Evolutionary conservation across 2,888 invertebrate genomes (phyloP), one percentile per base, ranked within the genome.

Genomic region (Agapetus fuscipes): DNA sequence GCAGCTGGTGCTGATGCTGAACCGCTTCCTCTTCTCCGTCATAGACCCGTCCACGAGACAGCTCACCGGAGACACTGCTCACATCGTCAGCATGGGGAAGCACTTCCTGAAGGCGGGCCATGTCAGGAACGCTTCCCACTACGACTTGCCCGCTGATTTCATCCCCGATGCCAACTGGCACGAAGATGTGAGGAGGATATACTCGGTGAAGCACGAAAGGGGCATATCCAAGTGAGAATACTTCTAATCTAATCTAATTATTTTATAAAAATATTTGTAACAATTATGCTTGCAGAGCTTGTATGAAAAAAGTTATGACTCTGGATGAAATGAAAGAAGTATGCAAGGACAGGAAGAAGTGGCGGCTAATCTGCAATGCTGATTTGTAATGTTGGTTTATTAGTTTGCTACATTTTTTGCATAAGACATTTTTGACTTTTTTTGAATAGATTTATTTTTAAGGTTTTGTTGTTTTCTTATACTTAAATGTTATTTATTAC

Each of bases 1-100:
- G 54, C 90, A 95, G 60, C 65, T 93, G 27, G 80, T 93, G 2
- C 59, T 90, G 56, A 76, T 78, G 0, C 70, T 90, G 39, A 83
- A 83, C 45, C 71, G 84, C 50, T 81, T 85, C 34, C 64, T 95
- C 6, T 94, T 91, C 61, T 85, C 86, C 50, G 76, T 80, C 29
- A 75, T 94, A 4, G 78, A 88, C 56, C 59, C 62, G 2, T 55
- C 46, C 6, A 66, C 60, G 0, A 54, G 58, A 41, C 69, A 69
- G 48, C 49, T 68, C 15, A 51, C 54, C 2, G 54, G 58, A 17
- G 56, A 64, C 38, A 53, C 50, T n/a, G 11, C 36, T 12, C 37
- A 39, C 24, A 41, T 43, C 20, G 5, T 45, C 47, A 43, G 52
- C 2, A 60, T 55, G 48, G 66, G 66, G 4, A 54, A 31, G 17